phyloP scores from a whole-genome alignment of 92 coral and sea anemone species.

The Zoanthus solanderi region DNA sequence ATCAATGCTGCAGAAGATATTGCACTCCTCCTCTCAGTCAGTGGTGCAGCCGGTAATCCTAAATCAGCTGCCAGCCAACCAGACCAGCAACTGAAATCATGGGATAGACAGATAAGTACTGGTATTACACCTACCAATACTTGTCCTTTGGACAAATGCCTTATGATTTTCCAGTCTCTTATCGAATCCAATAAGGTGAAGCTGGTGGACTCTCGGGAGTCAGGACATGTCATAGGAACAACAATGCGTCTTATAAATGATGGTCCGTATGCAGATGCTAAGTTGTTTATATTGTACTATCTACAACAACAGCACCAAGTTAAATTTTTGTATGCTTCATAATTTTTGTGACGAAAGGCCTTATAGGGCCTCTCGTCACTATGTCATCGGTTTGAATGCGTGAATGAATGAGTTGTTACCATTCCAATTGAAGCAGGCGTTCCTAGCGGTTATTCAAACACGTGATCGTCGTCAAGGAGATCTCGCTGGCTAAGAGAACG shows the following conservation, averaged over 20 bases:
- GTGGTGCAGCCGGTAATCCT: not conserved
- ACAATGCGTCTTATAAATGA: slow-evolving; percentile 14
- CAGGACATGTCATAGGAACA: slow-evolving; percentile 44
- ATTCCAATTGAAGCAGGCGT: no score
- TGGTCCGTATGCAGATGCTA: slow-evolving; percentile 35
- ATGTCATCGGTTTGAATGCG: no score
- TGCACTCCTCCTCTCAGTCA: slow-evolving; percentile 36
- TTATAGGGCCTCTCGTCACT: no score
- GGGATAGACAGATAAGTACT: slow-evolving; percentile 66
- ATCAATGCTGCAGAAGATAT: not conserved
- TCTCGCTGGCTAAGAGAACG: no score
- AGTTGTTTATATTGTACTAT: slow-evolving; percentile 30
- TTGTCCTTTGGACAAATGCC: slow-evolving; percentile 69
- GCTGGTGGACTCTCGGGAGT: not conserved
- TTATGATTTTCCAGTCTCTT: slow-evolving; percentile 64
- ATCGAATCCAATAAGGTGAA: slow-evolving; percentile 8
- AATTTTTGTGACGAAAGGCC: no score
- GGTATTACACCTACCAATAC: slow-evolving; percentile 57
- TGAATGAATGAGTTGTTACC: no score
- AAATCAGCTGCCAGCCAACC: not conserved
- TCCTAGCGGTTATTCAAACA: no score
- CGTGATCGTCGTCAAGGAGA: no score
- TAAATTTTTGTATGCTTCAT: no score
- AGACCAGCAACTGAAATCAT: not conserved
- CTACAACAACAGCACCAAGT: slow-evolving; percentile 40